A percentile compares a stretch with the other conserved stretches of the same genome.
Conservation (phyloP, 2,888 invertebrate species). For the Thalpophila matura region DNA sequence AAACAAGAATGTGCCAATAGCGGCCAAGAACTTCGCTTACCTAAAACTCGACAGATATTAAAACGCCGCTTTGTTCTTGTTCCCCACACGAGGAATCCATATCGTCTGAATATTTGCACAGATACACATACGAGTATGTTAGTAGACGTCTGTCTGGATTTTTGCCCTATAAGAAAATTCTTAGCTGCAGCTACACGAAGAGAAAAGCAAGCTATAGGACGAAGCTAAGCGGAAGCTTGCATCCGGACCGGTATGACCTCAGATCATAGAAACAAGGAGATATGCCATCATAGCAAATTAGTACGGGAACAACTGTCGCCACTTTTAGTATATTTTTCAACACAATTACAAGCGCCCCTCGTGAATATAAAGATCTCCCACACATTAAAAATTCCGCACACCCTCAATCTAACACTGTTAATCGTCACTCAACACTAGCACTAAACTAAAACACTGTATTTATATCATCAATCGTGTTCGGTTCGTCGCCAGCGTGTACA, state of each 20-base stretch:
- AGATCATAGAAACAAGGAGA: too few relatives aligned
- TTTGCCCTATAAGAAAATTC: background rate
- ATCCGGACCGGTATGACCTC: constrained; percentile 50
- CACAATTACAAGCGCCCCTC: too few relatives aligned
- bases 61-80: background rate
- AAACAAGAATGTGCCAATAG: constrained; percentile 8
- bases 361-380: too few relatives aligned
- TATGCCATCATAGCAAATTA: too few relatives aligned
- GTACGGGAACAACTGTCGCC: too few relatives aligned
- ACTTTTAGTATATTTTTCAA: too few relatives aligned
- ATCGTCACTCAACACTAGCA: too few relatives aligned
- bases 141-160: background rate
- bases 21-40: background rate
- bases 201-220: constrained; percentile 1
- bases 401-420: too few relatives aligned
- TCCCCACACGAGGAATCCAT: constrained; percentile 1
- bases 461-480: too few relatives aligned
- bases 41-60: constrained; percentile 1
- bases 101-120: background rate
- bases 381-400: too few relatives aligned
- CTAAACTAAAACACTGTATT: too few relatives aligned
- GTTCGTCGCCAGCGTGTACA: too few relatives aligned
- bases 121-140: background rate
- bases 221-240: constrained; percentile 25
- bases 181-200: background rate